phyloP scores from a whole-genome alignment of 2,888 invertebrate species.

The Metopia argyrocephala region DNA sequence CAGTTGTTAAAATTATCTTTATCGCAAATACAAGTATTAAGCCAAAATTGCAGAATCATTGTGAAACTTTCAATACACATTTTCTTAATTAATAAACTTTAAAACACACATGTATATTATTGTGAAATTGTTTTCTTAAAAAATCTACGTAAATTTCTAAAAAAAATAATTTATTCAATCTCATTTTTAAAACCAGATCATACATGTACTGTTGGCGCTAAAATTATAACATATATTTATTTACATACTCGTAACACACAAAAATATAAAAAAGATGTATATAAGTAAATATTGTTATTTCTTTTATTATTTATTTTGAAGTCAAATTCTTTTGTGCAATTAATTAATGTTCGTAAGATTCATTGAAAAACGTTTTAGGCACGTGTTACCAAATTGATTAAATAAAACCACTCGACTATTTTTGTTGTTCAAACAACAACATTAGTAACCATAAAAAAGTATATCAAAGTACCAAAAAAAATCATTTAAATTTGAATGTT shows the following conservation, averaged over 20 bases:
- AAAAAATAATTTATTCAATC: too few relatives aligned
- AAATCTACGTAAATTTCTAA: not conserved
- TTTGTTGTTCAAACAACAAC: too few relatives aligned
- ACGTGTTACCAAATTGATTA: too few relatives aligned
- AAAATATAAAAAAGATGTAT: not conserved
- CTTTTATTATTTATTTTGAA: not conserved
- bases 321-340: too few relatives aligned
- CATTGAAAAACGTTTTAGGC: too few relatives aligned
- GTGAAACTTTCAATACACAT: not conserved
- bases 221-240: not conserved
- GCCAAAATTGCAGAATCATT: not conserved
- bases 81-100: not conserved
- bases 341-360: too few relatives aligned
- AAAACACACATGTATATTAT: not conserved
- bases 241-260: too few relatives aligned
- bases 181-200: not conserved
- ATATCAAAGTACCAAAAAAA: too few relatives aligned
- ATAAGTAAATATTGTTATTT: not conserved
- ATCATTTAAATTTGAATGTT: conserved; percentile 6
- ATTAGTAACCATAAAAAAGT: too few relatives aligned
- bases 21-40: not conserved
- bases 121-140: not conserved
- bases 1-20: too few relatives aligned
- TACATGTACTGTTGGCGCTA: not conserved
- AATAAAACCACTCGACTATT: too few relatives aligned